phyloP scores from a whole-genome alignment of 1,140 invertebrate species.

The Temnothorax longispinosus region DNA sequence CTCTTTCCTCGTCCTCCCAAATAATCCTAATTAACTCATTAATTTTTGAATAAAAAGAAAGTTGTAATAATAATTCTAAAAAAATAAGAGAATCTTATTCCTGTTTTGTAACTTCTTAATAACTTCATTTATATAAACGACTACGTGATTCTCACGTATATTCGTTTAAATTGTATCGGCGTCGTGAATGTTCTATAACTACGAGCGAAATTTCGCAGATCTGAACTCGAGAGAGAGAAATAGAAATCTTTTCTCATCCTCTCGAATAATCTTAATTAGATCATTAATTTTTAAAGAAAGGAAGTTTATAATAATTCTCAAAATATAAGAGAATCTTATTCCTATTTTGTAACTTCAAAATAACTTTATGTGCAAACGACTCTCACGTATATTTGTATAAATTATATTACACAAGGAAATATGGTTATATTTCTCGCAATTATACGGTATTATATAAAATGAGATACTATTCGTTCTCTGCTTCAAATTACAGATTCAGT shows the following conservation, averaged over 20 bases:
- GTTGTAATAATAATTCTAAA: too few species aligned
- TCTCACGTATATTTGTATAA: neutral
- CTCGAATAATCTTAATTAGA: neutral
- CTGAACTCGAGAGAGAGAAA: neutral
- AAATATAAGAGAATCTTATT: neutral
- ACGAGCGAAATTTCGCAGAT: neutral
- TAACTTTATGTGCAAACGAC: neutral
- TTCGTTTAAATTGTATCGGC: too few species aligned
- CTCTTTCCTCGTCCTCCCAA: neutral
- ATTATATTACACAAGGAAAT: neutral
- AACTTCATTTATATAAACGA: too few species aligned
- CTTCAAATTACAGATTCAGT: neutral
- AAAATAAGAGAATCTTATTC: neutral
- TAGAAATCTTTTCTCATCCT: neutral
- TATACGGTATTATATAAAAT: neutral
- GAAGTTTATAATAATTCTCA: neutral
- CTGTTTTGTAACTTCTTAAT: too few species aligned
- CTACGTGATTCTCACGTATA: neutral
- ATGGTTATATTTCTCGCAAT: neutral
- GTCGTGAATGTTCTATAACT: neutral
- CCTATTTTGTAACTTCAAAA: too few species aligned
- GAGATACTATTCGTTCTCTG: neutral
- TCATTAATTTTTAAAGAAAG: neutral
- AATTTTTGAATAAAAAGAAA: neutral
- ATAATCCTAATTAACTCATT: neutral